Percentiles rank a stretch among this genome's conserved stretches.
Evolutionary conservation across 2,797 vertebrate species (phyloP).

Genomic region (Loris lydekkerianus): DNA sequence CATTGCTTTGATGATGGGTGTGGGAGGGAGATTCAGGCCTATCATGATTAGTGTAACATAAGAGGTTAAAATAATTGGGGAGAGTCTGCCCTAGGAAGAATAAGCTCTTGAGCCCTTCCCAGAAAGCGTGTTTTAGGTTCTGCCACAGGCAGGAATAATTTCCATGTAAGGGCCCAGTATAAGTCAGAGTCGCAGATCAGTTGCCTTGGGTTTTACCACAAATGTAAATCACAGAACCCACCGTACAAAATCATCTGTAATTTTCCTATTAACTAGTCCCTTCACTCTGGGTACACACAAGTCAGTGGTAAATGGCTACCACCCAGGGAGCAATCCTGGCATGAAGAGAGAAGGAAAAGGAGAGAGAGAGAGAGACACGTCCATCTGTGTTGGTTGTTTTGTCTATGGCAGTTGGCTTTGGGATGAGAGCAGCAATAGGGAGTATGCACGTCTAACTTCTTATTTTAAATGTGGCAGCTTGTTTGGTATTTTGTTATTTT

Average conservation of each 20-base stretch:
- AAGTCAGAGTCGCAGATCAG: constrained; percentile 77
- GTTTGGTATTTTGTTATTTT: constrained; percentile 64
- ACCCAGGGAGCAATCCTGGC: constrained; percentile 64
- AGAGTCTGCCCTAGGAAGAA: constrained; percentile 13
- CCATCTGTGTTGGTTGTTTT: constrained; percentile 4
- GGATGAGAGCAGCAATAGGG: constrained; percentile 19
- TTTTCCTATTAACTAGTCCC: constrained; percentile 78
- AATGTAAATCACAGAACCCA: constrained; percentile 80
- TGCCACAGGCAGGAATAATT: constrained; percentile 75
- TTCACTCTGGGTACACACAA: constrained; percentile 23
- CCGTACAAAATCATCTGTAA: constrained; percentile 69
- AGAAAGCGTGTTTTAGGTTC: constrained; percentile 74
- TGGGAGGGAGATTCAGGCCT: neutral
- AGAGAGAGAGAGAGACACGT: neutral
- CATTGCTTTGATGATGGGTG: neutral
- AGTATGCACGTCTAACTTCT: neutral
- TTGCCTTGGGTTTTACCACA: constrained; percentile 76
- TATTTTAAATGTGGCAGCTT: constrained; percentile 44
- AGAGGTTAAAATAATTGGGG: constrained; percentile 49
- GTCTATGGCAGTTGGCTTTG: constrained; percentile 32
- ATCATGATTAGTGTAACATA: constrained; percentile 51
- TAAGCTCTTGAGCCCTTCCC: constrained; percentile 56
- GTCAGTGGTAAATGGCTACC: constrained; percentile 60
- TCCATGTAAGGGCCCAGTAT: constrained; percentile 74
- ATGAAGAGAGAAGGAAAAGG: neutral